These are phyloP conservation scores for Amphimedon queenslandica DNA, from an alignment of 37 sponge, comb jelly and placozoan species.

Conservation along the genomic window DNA sequence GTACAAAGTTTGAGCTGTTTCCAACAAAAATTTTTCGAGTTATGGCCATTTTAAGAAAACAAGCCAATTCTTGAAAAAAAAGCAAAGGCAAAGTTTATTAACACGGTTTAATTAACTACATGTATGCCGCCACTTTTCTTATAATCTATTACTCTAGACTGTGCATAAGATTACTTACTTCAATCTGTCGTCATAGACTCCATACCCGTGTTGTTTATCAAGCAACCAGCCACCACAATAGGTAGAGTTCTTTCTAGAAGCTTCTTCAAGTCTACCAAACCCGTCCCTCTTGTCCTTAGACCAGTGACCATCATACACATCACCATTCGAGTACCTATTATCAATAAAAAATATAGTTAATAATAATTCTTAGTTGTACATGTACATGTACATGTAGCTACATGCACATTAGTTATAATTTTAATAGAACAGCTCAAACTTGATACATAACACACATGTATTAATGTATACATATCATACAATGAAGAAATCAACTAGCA, in stretches of 20 bases:
- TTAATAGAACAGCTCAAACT: too few species aligned
- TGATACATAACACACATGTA: background rate
- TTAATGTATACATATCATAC: too few species aligned
- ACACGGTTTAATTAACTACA: too few species aligned
- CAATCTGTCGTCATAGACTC: constrained; percentile 71
- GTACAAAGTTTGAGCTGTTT: too few species aligned
- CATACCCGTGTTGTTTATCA: constrained; percentile 69
- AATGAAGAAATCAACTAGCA: background rate
- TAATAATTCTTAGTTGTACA: background rate
- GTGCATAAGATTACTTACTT: constrained; percentile 33
- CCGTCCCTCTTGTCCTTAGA: constrained; percentile 44
- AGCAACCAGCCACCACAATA: constrained; percentile 70
- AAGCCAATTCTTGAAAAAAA: too few species aligned
- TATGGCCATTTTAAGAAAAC: too few species aligned
- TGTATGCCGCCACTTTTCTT: too few species aligned
- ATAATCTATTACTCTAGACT: too few species aligned
- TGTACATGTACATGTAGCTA: background rate
- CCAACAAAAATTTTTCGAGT: too few species aligned
- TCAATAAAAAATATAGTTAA: too few species aligned
- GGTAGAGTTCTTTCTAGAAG: constrained; percentile 35
- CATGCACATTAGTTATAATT: too few species aligned
- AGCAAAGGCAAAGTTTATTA: too few species aligned
- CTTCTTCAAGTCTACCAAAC: constrained; percentile 59
- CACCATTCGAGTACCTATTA: constrained; percentile 69
- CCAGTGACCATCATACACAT: constrained; percentile 72